These are phyloP conservation scores for Chrysotoxum bicinctum DNA, from an alignment of 2,888 invertebrate species.

Conservation along the genomic window DNA sequence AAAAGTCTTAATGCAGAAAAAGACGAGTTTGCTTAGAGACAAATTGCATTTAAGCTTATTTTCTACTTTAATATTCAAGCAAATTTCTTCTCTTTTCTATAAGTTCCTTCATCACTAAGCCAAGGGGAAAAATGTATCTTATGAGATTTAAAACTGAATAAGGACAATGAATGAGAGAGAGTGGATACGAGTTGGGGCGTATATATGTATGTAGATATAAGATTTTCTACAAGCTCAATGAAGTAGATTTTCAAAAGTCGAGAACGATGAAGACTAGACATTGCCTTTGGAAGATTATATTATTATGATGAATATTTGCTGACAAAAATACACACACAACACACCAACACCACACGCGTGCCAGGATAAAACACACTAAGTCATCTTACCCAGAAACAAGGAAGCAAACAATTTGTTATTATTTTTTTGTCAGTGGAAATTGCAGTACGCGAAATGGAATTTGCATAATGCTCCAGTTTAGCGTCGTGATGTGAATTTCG, in stretches of 20 bases:
- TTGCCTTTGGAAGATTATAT: neutral
- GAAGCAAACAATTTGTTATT: slow-evolving; percentile 68
- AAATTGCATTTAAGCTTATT: slow-evolving; percentile 68
- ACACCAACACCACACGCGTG: slow-evolving; percentile 9
- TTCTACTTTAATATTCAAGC: slow-evolving; percentile 66
- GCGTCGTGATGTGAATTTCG: slow-evolving; percentile 37
- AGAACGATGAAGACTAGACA: slow-evolving; percentile 13
- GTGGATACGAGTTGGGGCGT: neutral
- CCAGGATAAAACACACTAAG: slow-evolving; percentile 12
- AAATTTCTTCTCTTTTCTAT: slow-evolving; percentile 33
- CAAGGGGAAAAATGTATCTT: slow-evolving; percentile 27
- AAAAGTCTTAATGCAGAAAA: neutral
- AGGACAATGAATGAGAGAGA: slow-evolving; percentile 12
- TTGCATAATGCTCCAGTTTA: slow-evolving; percentile 69
- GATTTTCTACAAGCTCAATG: slow-evolving; percentile 40
- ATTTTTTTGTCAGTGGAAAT: slow-evolving; percentile 53
- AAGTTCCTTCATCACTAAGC: neutral
- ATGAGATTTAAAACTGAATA: slow-evolving; percentile 48
- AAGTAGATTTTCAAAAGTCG: slow-evolving; percentile 35
- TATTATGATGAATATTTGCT: slow-evolving; percentile 46
- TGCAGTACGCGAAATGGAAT: slow-evolving; percentile 65
- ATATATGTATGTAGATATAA: neutral
- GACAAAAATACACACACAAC: neutral
- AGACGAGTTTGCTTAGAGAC: slow-evolving; percentile 58
- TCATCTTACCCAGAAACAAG: slow-evolving; percentile 30